Evolutionary conservation across 1,140 invertebrate species (phyloP), one percentile per base, ranked within the genome.

Genomic region (Papilio helenus): DNA sequence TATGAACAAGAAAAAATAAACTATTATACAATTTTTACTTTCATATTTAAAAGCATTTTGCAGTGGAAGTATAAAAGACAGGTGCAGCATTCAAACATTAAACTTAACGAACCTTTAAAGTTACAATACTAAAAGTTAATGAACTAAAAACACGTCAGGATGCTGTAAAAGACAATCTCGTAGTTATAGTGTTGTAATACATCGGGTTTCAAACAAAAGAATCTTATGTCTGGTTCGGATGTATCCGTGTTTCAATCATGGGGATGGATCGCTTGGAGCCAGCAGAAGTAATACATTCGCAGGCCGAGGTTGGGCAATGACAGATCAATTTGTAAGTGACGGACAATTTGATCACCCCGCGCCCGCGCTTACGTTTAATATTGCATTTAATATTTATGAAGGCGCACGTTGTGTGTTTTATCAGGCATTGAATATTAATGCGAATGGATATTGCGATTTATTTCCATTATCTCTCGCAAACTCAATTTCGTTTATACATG

Each of bases 241-340:
- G 51, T 51, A 55, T 46, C 46, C 46, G 65, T 74, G 55, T 79
- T 82, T 82, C 83, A 84, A 84, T 84, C 83, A 84, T 80, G 49
- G 78, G 55, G 79, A 84, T 79, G 72, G 81, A 81, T 84, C 78
- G 79, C 72, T 80, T 71, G 23, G 18, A 49, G 7, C 71, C 29
- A 58, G 23, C 78, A 79, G 72, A 81, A 82, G 76, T 81, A 83
- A 82, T 84, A 84, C 77, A 80, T 83, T 83, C 72, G 79, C 81
- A 83, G 76, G 76, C 79, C 61, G 68, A 61, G 16, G 20, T 74
- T 58, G 55, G 80, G 68, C 79, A 76, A 65, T 81, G 80, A 84
- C 80, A 72, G 80, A 84, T 84, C 80, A 81, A 84, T 84, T 84
- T 84, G 82, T 81, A 80, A 74, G 79, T 61, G 44, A 78, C 76